These are phyloP conservation scores for Sitophilus oryzae DNA, from an alignment of 1,140 invertebrate genomes.

Conservation along the genomic window DNA sequence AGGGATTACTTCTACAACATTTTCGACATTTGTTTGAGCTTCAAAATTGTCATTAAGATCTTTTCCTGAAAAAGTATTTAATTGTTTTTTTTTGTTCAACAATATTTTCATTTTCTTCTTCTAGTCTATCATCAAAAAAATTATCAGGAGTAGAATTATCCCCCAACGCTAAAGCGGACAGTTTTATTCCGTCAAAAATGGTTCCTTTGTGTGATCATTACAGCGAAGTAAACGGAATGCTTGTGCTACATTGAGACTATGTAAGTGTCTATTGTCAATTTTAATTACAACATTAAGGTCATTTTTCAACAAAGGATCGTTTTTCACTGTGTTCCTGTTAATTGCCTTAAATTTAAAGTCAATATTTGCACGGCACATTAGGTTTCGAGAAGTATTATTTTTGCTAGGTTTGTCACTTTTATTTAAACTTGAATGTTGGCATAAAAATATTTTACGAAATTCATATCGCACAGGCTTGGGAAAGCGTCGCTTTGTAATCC, in stretches of 20 bases:
- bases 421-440: too few relatives aligned
- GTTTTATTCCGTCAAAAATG: neutral
- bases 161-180: neutral
- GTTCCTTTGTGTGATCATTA: slow-evolving; percentile 5
- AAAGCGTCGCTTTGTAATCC: too few relatives aligned
- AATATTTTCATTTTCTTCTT: slow-evolving; percentile 1
- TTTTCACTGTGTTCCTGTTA: neutral
- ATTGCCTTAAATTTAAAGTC: neutral
- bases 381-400: slow-evolving; percentile 2
- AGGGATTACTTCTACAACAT: slow-evolving; percentile 1
- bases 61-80: neutral
- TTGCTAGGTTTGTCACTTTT: too few relatives aligned
- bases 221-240: slow-evolving; percentile 6
- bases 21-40: neutral
- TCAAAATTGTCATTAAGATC: slow-evolving; percentile 2
- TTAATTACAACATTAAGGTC: slow-evolving; percentile 2
- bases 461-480: too few relatives aligned
- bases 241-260: slow-evolving; percentile 1
- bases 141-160: slow-evolving; percentile 4
- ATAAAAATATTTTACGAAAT: too few relatives aligned
- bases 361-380: slow-evolving; percentile 4
- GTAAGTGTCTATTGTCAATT: slow-evolving; percentile 1
- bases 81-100: neutral
- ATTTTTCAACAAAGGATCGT: neutral
- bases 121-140: slow-evolving; percentile 5